These are phyloP conservation scores for Ellobium chinense DNA, from an alignment of 2,888 invertebrate genomes.

Conservation along the genomic window DNA sequence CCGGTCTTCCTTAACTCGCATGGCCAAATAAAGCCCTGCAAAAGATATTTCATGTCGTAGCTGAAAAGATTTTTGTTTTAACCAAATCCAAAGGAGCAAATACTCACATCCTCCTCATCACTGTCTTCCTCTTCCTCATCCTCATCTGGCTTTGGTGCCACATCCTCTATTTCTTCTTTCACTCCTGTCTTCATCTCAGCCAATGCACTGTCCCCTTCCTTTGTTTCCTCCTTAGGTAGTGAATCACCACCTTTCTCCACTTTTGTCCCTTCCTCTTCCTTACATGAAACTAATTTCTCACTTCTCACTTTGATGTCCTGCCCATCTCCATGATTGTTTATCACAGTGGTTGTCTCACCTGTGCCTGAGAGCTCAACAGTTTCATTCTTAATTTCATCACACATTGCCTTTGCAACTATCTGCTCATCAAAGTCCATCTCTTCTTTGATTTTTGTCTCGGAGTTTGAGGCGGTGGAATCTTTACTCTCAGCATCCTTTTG, in stretches of 20 bases:
- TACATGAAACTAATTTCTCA: background rate
- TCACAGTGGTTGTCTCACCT: too few relatives aligned
- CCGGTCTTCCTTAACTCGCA: too few relatives aligned
- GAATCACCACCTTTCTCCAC: background rate
- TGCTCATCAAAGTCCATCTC: too few relatives aligned
- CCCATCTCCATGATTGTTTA: background rate
- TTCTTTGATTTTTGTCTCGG: too few relatives aligned
- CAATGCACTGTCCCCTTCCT: background rate
- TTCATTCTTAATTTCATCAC: background rate
- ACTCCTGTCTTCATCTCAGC: background rate
- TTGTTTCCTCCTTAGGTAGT: background rate
- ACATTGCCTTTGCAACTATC: background rate
- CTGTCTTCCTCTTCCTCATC: constrained; percentile 50
- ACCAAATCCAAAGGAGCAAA: background rate
- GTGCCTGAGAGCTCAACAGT: too few relatives aligned
- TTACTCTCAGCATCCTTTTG: too few relatives aligned
- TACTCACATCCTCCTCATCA: constrained; percentile 53
- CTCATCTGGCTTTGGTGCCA: constrained; percentile 29
- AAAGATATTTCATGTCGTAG: background rate
- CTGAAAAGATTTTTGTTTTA: too few relatives aligned
- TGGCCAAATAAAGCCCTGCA: too few relatives aligned
- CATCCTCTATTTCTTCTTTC: background rate
- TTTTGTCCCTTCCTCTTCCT: too few relatives aligned
- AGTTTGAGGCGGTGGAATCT: too few relatives aligned
- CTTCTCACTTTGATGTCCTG: constrained; percentile 12